Evolutionary conservation across 1,140 invertebrate genomes (phyloP).

Genomic region (Sesamia nonagrioides): DNA sequence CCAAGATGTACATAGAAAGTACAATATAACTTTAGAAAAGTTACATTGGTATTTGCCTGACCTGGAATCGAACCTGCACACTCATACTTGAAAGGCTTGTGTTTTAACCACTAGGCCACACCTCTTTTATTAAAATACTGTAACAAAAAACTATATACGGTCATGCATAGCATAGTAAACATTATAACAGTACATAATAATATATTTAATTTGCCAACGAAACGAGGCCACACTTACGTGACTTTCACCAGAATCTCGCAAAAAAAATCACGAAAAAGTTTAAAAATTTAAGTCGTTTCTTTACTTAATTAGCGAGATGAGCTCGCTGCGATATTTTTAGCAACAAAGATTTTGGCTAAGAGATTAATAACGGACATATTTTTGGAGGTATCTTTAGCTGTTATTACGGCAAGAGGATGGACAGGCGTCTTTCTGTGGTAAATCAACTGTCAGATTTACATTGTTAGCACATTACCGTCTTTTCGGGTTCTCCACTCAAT

Average conservation of each 20-base stretch:
- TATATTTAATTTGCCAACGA: neutral
- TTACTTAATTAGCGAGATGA: conserved; percentile 27
- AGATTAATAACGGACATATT: conserved; percentile 9
- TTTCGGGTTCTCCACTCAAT: no score
- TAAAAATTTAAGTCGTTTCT: conserved; percentile 2
- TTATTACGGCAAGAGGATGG: neutral
- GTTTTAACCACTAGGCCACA: no score
- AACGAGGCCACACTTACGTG: neutral
- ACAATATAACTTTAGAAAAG: no score
- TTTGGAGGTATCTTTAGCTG: neutral
- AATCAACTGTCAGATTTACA: no score
- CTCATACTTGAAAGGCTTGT: no score
- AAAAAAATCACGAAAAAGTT: conserved; percentile 1
- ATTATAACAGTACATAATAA: neutral
- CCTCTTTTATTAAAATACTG: no score
- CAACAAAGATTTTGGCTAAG: conserved; percentile 9
- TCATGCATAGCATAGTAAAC: neutral
- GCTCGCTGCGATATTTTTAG: neutral
- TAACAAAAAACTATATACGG: no score
- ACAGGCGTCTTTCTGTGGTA: no score
- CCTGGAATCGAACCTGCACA: no score
- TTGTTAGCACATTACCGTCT: no score
- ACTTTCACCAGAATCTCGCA: conserved; percentile 12
- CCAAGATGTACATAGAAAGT: no score
- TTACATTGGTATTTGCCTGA: no score